Evolutionary conservation across 2,797 vertebrate genomes (phyloP), one percentile per base, ranked within the genome.

Genomic region (Diceros bicornis): DNA sequence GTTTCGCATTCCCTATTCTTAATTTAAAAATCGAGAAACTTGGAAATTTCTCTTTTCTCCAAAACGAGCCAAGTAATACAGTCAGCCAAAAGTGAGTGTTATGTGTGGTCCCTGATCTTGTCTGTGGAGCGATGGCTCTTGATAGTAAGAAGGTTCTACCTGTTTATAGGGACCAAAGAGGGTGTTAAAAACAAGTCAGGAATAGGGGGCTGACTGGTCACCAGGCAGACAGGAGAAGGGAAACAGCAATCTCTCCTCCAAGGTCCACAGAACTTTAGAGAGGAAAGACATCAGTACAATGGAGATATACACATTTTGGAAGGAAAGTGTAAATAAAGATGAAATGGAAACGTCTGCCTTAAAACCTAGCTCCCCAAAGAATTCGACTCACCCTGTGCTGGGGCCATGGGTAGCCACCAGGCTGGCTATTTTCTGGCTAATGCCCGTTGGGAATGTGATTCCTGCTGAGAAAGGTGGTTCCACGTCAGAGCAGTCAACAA

Each of bases 11-110:
- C 61, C n/a, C 12, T 83, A 59, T 66, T 89, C 29, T 64, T 94
- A 68, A 85, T 93, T 88, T 85, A 88, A 90, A 96, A 96, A 77
- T 23, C 0, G 27, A 92, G 32, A 16, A 87, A 69, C 37, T 32
- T 10, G n/a, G 78, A 92, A 32, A 50, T 89, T 95, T 93, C 79
- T 55, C 47, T 97, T 94, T 97, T 90, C 57, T 72, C 66, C 34
- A 27, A 79, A 94, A 32, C 16, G 72, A 96, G 82, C 8, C 61
- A 96, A 96, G 44, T 47, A 77, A 50, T 91, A 50, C 81, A 66
- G 34, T 88, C 12, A 20, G 78, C 25, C 0, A 7, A 44, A 50
- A 1, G 13, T 41, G 74, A 82, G 41, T 81, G 47, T 62, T 44
- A 6, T 12, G 77, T 74, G 88, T 93, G 88, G 93, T 55, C 62